Evolutionary conservation across 2,888 invertebrate genomes (phyloP), one percentile per base, ranked within the genome.

Genomic region (Caradrina kadenii): DNA sequence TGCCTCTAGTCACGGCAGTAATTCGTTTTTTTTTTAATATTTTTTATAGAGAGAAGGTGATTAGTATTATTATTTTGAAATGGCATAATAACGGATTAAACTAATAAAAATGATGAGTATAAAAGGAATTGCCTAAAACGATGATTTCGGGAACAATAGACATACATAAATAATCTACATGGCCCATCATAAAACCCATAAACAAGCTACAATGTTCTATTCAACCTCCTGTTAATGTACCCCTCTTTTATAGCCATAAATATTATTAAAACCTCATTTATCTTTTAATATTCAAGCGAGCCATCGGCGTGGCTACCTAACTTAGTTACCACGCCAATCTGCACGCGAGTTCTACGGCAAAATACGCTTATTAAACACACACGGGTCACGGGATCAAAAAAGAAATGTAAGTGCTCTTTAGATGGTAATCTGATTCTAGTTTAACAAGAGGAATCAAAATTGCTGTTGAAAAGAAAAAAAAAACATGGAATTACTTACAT

Each of bases 261-360:
- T 81, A 82, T 67, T 77, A 71, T 80, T 80, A 77, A 80, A 80
- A 77, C 63, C 73, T 81, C 80, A 80, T 81, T 82, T 77, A 80
- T 77, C 69, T 82, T 82, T 82, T 74, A 82, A 76, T 82, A 82
- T 82, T 80, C 64, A 63, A 62, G 58, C 69, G 62, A 56, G 58
- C 58, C 74, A 70, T 72, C 77, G 58, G 53, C 61, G 21, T 56
- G 56, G 70, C 66, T 50, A 69, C 67, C 68, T 74, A 72, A 81
- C 75, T 54, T 54, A 8, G 66, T 78, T 73, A 76, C 63, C 19
- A 22, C 39, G 73, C 61, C 68, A 75, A 73, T 78, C 71, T 78
- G 48, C 62, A 39, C 61, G 58, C 26, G 59, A 60, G 63, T 70
- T 68, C 31, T 54, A 45, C 56, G n/a, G 59, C 48, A 56, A 55